A percentile compares a stretch with the other conserved stretches of the same genome.
phyloP scores from a whole-genome alignment of 2,888 invertebrate species.

The Euzophera pinguis region DNA sequence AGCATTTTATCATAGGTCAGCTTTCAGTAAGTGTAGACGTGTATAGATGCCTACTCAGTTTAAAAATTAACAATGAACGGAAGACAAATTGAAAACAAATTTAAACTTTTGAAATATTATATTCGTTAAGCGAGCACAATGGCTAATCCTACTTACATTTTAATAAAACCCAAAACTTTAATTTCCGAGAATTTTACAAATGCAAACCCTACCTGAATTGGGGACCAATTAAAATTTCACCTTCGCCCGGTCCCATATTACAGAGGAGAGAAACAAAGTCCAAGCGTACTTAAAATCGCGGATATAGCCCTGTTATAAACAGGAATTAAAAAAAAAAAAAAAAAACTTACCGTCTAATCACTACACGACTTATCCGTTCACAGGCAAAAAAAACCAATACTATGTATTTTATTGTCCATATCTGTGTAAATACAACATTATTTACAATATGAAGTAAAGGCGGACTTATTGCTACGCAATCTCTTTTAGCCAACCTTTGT shows the following conservation, averaged over 20 bases:
- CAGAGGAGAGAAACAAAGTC: not conserved
- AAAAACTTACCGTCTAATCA: no score
- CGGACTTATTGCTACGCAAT: no score
- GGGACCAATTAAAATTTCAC: slow-evolving; percentile 13
- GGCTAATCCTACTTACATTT: slow-evolving; percentile 2
- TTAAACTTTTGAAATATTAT: not conserved
- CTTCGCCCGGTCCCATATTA: not conserved
- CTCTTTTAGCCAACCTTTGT: no score
- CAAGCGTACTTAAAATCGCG: not conserved
- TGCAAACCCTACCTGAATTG: not conserved
- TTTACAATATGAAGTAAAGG: no score
- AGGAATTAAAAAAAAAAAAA: no score
- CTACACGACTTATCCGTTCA: no score
- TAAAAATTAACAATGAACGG: not conserved
- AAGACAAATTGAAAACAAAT: not conserved
- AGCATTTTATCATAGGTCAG: no score
- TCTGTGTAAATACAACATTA: no score
- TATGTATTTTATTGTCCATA: no score
- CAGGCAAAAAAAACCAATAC: no score
- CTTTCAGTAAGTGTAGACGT: no score
- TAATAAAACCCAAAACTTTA: slow-evolving; percentile 4
- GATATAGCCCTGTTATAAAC: no score
- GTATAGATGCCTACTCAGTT: not conserved
- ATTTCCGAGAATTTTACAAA: slow-evolving; percentile 4
- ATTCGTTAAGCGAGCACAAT: not conserved